These are phyloP conservation scores for Ricordea florida DNA, from an alignment of 92 coral and sea anemone genomes.

Conservation along the genomic window DNA sequence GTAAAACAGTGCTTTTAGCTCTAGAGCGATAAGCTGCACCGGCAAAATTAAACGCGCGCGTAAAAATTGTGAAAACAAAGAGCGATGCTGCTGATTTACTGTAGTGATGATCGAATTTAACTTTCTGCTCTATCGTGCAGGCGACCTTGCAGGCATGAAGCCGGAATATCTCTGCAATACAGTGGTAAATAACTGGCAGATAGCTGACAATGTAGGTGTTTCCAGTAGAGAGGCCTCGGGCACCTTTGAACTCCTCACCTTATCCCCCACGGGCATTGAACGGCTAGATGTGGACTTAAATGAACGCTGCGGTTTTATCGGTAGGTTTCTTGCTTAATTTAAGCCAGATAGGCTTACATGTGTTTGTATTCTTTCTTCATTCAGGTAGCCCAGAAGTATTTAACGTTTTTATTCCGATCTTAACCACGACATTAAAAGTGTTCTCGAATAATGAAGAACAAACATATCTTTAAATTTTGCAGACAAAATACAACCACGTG, in stretches of 20 bases:
- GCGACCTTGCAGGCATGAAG: slow-evolving; percentile 43
- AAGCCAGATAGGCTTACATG: no score
- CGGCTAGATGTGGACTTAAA: slow-evolving; percentile 41
- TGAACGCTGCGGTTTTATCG: slow-evolving; percentile 30
- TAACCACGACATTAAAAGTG: neutral
- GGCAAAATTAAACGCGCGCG: no score
- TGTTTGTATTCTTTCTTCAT: no score
- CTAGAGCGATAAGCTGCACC: neutral
- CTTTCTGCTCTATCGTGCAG: neutral
- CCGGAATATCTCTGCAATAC: slow-evolving; percentile 66
- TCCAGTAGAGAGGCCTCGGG: neutral
- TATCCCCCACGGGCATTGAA: slow-evolving; percentile 61
- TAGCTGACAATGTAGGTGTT: neutral
- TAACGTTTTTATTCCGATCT: no score
- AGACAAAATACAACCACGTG: slow-evolving; percentile 52
- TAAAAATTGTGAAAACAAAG: no score
- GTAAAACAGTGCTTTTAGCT: neutral
- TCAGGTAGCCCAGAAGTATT: no score
- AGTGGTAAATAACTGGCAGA: slow-evolving; percentile 63
- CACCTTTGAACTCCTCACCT: slow-evolving; percentile 48
- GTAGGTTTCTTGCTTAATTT: no score
- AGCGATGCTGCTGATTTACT: no score
- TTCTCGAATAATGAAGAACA: neutral
- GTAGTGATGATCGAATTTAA: no score
- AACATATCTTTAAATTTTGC: neutral